Evolutionary conservation across 2,888 invertebrate species (phyloP), one percentile per base, ranked within the genome.

Genomic region (Saturnia japonica): DNA sequence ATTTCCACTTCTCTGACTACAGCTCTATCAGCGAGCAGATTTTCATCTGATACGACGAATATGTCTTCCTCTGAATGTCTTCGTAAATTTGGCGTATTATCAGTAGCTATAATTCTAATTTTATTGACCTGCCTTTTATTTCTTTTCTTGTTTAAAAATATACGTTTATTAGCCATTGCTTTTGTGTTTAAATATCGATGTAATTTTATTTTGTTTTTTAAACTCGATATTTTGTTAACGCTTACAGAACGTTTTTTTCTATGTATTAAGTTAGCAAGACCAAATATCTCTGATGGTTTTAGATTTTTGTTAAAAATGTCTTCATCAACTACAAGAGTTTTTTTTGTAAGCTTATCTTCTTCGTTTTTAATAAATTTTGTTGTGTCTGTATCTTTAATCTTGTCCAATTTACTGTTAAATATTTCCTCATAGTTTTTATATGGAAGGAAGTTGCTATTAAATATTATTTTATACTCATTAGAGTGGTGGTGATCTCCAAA

Each of bases 91-190:
- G 76, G 78, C 1, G 77, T 60, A n/a, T 71, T 71, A 72, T 90
- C 89, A 67, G 83, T 83, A 4, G 89, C 87, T 54, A 88, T 83
- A 0, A 91, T 87, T 77, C 87, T 83, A 72, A 92, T 88, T 77
- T 90, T 91, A 67, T 86, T 82, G 0, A 90, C 76, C 70, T 92
- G 85, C 1, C 93, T 80, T 75, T 93, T 93, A 74, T 74, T 83
- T 54, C 91, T 85, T 45, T 87, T 90, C 14, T 82, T 89, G n/a
- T 85, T 87, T 0, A 83, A 74, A 69, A 85, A 85, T 70, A 86
- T 75, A 70, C 76, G 81, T 64, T 86, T 89, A 9, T 75, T 78
- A 0, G 82, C 70, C 82, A 84, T 87, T 19, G 81, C 72, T 28
- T 88, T 86, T 1, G 88, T 88, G 47, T 91, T 90, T 1, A 91